Conservation (phyloP, 1,140 invertebrate species). For the Anagrus nilaparvatae region DNA sequence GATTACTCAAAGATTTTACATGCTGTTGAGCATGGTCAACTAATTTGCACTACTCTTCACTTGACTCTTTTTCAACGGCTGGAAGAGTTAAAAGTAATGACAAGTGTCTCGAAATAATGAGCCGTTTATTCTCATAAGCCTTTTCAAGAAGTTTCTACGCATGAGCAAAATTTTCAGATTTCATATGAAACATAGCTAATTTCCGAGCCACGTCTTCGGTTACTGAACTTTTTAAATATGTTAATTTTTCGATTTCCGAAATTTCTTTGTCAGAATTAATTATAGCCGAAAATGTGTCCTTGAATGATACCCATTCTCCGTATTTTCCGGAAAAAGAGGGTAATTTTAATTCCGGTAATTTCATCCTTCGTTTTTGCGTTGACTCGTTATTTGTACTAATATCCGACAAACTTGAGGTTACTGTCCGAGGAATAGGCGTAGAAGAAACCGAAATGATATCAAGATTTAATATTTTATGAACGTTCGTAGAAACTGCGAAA, state of each 20-base stretch:
- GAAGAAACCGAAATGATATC: no score
- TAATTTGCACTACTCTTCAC: background rate
- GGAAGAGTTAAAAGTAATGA: conserved; percentile 7
- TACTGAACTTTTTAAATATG: conserved; percentile 20
- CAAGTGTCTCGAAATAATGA: conserved; percentile 7
- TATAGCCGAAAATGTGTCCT: conserved; percentile 23
- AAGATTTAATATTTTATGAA: no score
- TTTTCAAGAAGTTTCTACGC: conserved; percentile 4
- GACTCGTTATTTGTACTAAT: no score
- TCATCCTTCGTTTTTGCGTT: no score
- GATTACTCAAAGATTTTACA: background rate
- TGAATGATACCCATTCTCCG: conserved; percentile 24
- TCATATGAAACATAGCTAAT: conserved; percentile 5
- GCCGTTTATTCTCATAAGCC: conserved; percentile 7
- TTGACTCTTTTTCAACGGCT: conserved; percentile 4
- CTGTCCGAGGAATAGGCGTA: no score
- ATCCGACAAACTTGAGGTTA: no score
- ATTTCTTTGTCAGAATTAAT: conserved; percentile 21
- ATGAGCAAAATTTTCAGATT: background rate
- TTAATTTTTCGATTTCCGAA: conserved; percentile 22
- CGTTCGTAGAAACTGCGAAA: no score
- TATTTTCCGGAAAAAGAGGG: conserved; percentile 25
- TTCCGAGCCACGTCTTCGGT: conserved; percentile 15
- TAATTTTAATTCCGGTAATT: conserved; percentile 16
- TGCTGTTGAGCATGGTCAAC: no score